Evolutionary conservation across 1,140 invertebrate species (phyloP).

Genomic region (Radopholus similis): DNA sequence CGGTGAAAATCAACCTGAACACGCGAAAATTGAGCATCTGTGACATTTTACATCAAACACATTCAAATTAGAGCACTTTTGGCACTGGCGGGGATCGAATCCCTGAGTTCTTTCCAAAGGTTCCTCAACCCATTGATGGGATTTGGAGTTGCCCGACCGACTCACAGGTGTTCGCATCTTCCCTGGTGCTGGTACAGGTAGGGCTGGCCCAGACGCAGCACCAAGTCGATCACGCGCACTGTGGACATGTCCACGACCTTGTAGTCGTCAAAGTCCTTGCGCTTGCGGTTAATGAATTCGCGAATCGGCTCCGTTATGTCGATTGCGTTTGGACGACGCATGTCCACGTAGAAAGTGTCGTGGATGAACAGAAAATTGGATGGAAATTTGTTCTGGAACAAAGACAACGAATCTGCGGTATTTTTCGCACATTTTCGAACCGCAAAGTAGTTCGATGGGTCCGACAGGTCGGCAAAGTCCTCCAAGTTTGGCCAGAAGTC

Average conservation of each 20-base stretch:
- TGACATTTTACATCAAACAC: too few species aligned
- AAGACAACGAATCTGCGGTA: neutral
- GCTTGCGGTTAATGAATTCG: conserved; percentile 58
- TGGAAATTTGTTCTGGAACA: conserved; percentile 59
- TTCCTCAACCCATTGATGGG: too few species aligned
- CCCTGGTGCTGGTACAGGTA: conserved; percentile 63
- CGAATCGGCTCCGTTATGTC: conserved; percentile 61
- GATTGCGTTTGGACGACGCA: conserved; percentile 47
- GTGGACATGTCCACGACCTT: conserved; percentile 59
- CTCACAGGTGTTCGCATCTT: conserved; percentile 62
- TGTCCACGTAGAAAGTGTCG: conserved; percentile 63
- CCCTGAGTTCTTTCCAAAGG: too few species aligned
- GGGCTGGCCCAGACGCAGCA: conserved; percentile 61
- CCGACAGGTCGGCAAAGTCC: conserved; percentile 54
- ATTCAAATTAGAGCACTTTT: too few species aligned
- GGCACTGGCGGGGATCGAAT: too few species aligned
- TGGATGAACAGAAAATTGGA: conserved; percentile 63
- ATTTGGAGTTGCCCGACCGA: too few species aligned
- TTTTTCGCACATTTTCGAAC: neutral
- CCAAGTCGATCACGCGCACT: conserved; percentile 61
- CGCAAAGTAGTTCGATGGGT: conserved; percentile 37
- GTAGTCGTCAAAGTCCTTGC: conserved; percentile 39
- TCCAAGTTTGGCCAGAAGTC: conserved; percentile 59
- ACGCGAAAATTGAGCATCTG: too few species aligned
- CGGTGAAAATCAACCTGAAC: conserved; percentile 59